Conservation (phyloP, 2,113 vertebrate genomes). For the Erythrolamprus reginae region DNA sequence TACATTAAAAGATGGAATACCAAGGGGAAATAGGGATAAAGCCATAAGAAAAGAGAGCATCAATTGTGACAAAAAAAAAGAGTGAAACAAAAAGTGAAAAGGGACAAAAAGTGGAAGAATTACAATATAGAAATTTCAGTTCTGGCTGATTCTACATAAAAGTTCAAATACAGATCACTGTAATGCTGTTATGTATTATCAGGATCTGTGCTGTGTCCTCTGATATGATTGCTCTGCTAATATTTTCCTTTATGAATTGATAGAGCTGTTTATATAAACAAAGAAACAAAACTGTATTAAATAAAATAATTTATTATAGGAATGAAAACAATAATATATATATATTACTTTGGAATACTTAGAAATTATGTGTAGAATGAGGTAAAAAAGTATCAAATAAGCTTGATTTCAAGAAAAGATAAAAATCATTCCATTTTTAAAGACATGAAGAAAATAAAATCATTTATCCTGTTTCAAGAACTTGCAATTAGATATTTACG, state of each 20-base stretch:
- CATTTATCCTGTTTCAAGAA: background rate
- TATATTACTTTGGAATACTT: background rate
- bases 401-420: background rate
- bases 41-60: background rate
- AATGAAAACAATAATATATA: background rate
- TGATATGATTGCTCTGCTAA: background rate
- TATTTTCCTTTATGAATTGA: background rate
- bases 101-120: background rate
- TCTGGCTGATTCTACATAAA: background rate
- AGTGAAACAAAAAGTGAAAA: background rate
- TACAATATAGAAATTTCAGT: background rate
- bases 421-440: background rate
- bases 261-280: background rate
- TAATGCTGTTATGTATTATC: background rate
- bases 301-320: background rate
- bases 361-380: background rate
- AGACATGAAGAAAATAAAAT: background rate
- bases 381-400: background rate
- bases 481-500: background rate
- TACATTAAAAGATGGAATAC: background rate
- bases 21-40: background rate
- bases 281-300: background rate
- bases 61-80: background rate
- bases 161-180: background rate
- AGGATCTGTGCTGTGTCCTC: background rate